Evolutionary conservation across 2,888 invertebrate genomes (phyloP).

Genomic region (Drosophila fulvimacula): DNA sequence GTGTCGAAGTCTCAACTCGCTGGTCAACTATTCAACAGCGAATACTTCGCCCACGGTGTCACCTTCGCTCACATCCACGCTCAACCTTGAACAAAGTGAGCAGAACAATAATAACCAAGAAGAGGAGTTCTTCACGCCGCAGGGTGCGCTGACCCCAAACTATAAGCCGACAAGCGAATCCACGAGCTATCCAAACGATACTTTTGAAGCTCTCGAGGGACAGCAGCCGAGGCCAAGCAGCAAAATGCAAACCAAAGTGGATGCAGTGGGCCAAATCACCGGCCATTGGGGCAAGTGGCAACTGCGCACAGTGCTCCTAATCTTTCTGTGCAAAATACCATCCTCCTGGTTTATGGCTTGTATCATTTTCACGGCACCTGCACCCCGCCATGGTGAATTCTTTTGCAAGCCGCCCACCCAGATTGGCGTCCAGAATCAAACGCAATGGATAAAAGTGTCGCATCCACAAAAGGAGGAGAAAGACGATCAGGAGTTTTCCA

Average conservation of each 20-base stretch:
- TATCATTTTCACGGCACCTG: constrained; percentile 85
- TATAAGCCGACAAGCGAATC: constrained; percentile 62
- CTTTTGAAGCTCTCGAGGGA: constrained; percentile 80
- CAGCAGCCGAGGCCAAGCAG: constrained; percentile 63
- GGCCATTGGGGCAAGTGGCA: constrained; percentile 86
- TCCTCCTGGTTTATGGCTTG: constrained; percentile 86
- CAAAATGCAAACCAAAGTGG: constrained; percentile 83
- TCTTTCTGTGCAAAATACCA: constrained; percentile 85
- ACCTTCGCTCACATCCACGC: constrained; percentile 14
- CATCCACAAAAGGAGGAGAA: constrained; percentile 84
- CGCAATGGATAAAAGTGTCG: constrained; percentile 84
- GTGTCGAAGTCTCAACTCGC: constrained; percentile 75
- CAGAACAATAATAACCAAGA: constrained; percentile 47
- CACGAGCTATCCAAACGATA: constrained; percentile 81
- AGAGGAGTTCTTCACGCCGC: constrained; percentile 49
- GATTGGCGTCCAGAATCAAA: constrained; percentile 79
- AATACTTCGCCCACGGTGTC: constrained; percentile 9
- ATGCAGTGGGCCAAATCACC: constrained; percentile 85
- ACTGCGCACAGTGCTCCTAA: constrained; percentile 84
- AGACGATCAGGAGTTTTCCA: constrained; percentile 84
- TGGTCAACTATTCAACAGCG: constrained; percentile 38
- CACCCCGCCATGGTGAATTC: constrained; percentile 85
- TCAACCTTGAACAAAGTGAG: constrained; percentile 29
- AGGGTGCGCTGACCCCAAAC: constrained; percentile 27
- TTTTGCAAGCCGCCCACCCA: constrained; percentile 85